These are phyloP conservation scores for Ciconia nigra DNA, from an alignment of 2,797 vertebrate genomes.

Conservation along the genomic window DNA sequence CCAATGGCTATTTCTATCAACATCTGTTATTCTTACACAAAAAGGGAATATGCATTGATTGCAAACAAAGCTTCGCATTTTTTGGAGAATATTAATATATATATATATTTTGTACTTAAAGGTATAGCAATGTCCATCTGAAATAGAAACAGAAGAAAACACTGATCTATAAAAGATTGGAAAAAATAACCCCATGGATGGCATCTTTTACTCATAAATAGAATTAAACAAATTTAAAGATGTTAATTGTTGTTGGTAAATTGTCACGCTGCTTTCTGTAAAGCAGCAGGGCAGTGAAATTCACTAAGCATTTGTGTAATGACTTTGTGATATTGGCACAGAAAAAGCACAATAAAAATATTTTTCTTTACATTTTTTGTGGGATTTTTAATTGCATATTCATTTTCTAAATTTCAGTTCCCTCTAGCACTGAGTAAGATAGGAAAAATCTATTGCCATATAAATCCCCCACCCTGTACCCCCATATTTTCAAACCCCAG, in stretches of 20 bases:
- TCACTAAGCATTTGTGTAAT: slow-evolving; percentile 8
- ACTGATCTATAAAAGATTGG: not conserved
- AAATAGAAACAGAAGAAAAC: not conserved
- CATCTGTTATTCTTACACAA: slow-evolving; percentile 71
- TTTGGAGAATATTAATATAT: slow-evolving; percentile 58
- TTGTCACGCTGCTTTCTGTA: not conserved
- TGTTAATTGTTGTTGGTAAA: not conserved
- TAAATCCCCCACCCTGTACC: not conserved
- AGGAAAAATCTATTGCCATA: not conserved
- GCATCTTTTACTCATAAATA: not conserved
- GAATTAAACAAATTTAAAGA: not conserved
- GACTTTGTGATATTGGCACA: not conserved
- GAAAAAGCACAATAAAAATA: slow-evolving; percentile 23
- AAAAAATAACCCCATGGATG: not conserved
- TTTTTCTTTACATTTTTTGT: not conserved
- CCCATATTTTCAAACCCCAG: not conserved
- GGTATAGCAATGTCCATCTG: slow-evolving; percentile 18
- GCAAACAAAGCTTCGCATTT: slow-evolving; percentile 60
- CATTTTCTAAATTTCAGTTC: not conserved
- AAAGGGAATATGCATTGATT: slow-evolving; percentile 69
- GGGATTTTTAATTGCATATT: slow-evolving; percentile 16
- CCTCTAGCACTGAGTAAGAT: not conserved
- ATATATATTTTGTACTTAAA: slow-evolving; percentile 59
- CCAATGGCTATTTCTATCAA: slow-evolving; percentile 77
- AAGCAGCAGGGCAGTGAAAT: slow-evolving; percentile 15